Conservation (phyloP, 2,113 vertebrate genomes). For the Protobothrops mucrosquamatus region DNA sequence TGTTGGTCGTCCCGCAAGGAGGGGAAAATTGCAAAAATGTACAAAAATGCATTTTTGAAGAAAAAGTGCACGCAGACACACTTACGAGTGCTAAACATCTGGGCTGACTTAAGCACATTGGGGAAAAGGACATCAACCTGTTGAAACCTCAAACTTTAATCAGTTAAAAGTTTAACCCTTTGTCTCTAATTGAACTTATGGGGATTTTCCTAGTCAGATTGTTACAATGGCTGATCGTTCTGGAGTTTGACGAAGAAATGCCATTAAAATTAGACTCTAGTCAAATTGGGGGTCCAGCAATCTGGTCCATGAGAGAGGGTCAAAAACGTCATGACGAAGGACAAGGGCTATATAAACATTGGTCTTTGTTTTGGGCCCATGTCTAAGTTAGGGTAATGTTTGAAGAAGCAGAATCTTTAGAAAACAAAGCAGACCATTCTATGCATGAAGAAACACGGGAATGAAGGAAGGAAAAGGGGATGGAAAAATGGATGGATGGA, state of each 20-base stretch:
- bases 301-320: neutral
- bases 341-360: neutral
- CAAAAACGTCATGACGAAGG: neutral
- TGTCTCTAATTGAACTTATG: neutral
- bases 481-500: neutral
- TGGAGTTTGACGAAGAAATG: neutral
- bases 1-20: neutral
- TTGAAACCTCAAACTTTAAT: neutral
- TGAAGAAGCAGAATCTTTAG: neutral
- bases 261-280: neutral
- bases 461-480: neutral
- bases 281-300: neutral
- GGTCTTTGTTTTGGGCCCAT: neutral
- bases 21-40: neutral
- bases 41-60: neutral
- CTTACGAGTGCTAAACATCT: neutral
- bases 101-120: neutral
- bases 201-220: neutral
- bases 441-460: conserved; percentile 1
- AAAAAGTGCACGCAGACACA: neutral
- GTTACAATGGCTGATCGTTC: neutral
- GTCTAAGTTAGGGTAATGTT: neutral
- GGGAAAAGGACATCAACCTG: neutral
- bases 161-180: neutral
- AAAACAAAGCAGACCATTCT: fast-evolving